These are phyloP conservation scores for Aphelenchoides fujianensis DNA, from an alignment of 1,140 invertebrate species.

Conservation along the genomic window DNA sequence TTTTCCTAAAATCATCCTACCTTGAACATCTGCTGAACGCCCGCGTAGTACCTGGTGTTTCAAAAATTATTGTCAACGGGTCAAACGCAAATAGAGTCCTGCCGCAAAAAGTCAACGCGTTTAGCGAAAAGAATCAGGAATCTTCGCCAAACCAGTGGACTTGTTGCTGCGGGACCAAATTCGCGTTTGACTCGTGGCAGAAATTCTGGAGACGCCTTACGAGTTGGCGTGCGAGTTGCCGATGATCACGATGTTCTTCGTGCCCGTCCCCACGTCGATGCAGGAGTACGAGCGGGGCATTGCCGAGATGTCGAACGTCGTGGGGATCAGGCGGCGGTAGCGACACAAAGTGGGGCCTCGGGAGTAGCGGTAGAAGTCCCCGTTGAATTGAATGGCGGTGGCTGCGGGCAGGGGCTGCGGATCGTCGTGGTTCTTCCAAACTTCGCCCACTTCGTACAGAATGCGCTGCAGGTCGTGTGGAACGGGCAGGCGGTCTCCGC, in stretches of 20 bases:
- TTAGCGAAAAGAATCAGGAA: no score
- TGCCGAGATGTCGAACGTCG: not conserved
- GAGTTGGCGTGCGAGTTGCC: constrained; percentile 11
- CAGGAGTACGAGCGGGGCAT: not conserved
- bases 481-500: not conserved
- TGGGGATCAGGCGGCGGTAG: not conserved
- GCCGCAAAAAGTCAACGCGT: no score
- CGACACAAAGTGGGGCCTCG: not conserved
- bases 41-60: no score
- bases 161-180: no score
- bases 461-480: not conserved
- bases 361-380: not conserved
- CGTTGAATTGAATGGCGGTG: not conserved
- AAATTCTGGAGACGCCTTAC: no score
- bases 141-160: no score
- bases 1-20: no score
- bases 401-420: not conserved
- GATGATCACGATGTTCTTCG: constrained; percentile 11
- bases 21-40: not conserved
- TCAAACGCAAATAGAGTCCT: no score
- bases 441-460: not conserved
- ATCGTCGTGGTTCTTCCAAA: not conserved
- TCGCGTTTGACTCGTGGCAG: no score
- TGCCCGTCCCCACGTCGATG: not conserved
- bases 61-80: no score